phyloP scores from a whole-genome alignment of 1,140 invertebrate species.

The Papilio xuthus region DNA sequence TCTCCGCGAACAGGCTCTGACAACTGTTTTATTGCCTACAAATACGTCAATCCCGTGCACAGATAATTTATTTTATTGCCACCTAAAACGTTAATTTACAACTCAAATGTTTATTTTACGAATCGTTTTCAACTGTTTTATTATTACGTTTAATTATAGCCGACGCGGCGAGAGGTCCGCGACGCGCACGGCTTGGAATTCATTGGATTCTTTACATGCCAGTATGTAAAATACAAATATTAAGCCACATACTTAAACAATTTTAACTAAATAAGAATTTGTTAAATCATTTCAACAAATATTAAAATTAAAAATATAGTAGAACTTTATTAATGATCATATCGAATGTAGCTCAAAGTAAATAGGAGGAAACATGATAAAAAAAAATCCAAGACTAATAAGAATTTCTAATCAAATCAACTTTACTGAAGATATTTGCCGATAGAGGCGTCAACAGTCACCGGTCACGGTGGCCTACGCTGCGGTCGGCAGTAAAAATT shows the following conservation, averaged over 20 bases:
- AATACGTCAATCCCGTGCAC: slow-evolving; percentile 55
- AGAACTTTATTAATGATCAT: neutral
- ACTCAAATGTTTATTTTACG: slow-evolving; percentile 53
- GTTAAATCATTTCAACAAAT: too few relatives aligned
- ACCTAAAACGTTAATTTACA: slow-evolving; percentile 63
- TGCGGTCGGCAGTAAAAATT: slow-evolving; percentile 59
- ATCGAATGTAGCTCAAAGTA: neutral
- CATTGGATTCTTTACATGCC: neutral
- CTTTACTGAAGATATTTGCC: neutral
- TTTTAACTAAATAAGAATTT: too few relatives aligned
- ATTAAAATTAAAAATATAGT: too few relatives aligned
- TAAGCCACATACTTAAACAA: neutral
- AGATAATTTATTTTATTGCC: slow-evolving; percentile 62
- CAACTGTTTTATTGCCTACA: slow-evolving; percentile 46
- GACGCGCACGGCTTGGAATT: neutral
- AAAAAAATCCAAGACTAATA: neutral
- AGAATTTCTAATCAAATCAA: slow-evolving; percentile 25
- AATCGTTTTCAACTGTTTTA: slow-evolving; percentile 37
- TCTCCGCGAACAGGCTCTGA: slow-evolving; percentile 31
- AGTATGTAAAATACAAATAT: neutral
- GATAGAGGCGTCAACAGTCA: neutral
- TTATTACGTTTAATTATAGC: slow-evolving; percentile 35
- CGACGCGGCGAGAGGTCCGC: neutral
- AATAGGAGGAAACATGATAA: neutral
- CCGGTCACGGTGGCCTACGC: slow-evolving; percentile 35